Evolutionary conservation across 2,888 invertebrate species (phyloP).

Genomic region (Congeria kusceri): DNA sequence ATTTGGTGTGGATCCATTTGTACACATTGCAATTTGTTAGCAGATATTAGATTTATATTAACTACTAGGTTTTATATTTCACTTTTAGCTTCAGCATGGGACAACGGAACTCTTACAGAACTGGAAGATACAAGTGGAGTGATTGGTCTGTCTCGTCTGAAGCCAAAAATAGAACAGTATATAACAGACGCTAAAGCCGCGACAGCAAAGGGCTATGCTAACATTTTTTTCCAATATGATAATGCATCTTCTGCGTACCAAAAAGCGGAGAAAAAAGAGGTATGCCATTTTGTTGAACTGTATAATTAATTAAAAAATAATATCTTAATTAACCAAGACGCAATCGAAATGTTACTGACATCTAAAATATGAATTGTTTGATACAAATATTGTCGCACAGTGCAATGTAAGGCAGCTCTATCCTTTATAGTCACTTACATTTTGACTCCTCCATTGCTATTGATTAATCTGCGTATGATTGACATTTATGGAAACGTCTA

Average conservation of each 20-base stretch:
- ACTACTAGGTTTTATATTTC: neutral
- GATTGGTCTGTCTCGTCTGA: constrained; percentile 32
- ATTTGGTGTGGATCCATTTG: neutral
- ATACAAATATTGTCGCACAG: no score
- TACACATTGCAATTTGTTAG: neutral
- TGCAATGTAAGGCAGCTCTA: no score
- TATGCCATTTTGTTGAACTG: neutral
- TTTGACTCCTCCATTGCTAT: no score
- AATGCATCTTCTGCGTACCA: constrained; percentile 53
- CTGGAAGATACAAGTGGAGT: constrained; percentile 15
- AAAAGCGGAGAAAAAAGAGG: constrained; percentile 41
- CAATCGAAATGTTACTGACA: no score
- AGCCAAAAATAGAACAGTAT: constrained; percentile 34
- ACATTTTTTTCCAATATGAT: constrained; percentile 61
- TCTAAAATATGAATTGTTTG: no score
- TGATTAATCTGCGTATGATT: no score
- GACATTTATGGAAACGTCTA: no score
- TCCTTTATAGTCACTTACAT: no score
- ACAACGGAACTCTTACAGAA: constrained; percentile 46
- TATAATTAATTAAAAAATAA: no score
- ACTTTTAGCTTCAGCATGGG: constrained; percentile 52
- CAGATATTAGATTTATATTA: no score
- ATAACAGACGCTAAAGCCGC: constrained; percentile 34
- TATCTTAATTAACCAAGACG: no score
- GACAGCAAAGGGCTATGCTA: constrained; percentile 55